Evolutionary conservation across 2,888 invertebrate species (phyloP), one percentile per base, ranked within the genome.

Genomic region (Hyposoter didymator): DNA sequence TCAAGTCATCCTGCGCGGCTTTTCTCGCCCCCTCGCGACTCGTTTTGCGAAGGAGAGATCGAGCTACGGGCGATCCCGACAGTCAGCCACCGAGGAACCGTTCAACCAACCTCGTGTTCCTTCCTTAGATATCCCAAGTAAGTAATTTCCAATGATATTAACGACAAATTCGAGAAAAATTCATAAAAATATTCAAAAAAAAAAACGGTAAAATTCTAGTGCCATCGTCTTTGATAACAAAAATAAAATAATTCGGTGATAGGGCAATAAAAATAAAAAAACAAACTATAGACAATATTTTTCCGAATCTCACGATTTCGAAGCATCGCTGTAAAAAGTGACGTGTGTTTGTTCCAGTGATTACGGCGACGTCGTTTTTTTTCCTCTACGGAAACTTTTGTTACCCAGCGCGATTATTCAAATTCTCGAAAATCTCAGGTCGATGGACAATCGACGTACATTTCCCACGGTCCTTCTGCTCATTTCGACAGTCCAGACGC

Each of bases 81-180:
- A 87, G 86, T 88, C 87, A 87, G 82, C 86, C 79, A 85, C 82
- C 84, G 82, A 87, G 83, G 84, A 84, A 88, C 87, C 88, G 87
- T 87, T 87, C 84, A 84, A 86, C 80, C 66, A 86, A 79, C 80
- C 80, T 82, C 83, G 78, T 85, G 75, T 87, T 87, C 84, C 83
- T 85, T 84, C 82, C 84, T 81, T 85, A 84, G 69, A 81, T 82
- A 64, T 84, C 82, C 82, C 78, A 87, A 87, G 86, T 88, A 87
- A 88, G 88, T 87, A 35, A 52, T 66, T 22, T 22, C 19, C n/a
- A 47, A 47, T 17, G 14, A 28, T 74, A 52, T 73, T 64, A 43
- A 64, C 47, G 12, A 12, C 64, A 47, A 52, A 28, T 39, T 39
- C 39, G 39, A 39, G 1, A 39, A 39, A 39, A 7, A 39, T 4